These are phyloP conservation scores for Canis aureus DNA, from an alignment of 2,113 vertebrate species.

Conservation along the genomic window DNA sequence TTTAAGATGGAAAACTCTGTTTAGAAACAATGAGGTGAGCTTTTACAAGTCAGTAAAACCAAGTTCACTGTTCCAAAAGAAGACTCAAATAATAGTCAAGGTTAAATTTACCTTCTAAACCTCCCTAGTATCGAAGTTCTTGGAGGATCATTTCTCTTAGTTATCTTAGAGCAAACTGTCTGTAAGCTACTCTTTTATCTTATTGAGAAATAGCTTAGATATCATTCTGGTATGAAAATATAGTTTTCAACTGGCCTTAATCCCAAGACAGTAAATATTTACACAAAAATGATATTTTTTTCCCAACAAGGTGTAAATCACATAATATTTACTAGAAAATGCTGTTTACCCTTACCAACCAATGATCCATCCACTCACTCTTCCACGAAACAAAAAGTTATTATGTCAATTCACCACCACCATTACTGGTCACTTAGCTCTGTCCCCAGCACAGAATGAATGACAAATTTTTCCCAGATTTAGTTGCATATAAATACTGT, in stretches of 20 bases:
- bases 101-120: conserved; percentile 34
- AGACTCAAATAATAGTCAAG: conserved; percentile 49
- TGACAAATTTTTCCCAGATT: background rate
- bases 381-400: background rate
- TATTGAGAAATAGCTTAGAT: background rate
- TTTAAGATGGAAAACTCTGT: background rate
- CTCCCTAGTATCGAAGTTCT: background rate
- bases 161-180: background rate
- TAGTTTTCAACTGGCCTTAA: background rate
- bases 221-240: background rate
- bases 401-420: background rate
- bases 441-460: background rate
- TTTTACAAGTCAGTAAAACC: conserved; percentile 64
- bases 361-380: background rate
- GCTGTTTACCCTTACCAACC: background rate
- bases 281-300: background rate
- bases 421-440: background rate
- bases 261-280: conserved; percentile 10
- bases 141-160: conserved; percentile 33
- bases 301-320: background rate
- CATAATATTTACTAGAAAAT: conserved; percentile 16
- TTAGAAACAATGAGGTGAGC: conserved; percentile 46
- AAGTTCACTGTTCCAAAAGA: conserved; percentile 60
- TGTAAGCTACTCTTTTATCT: background rate
- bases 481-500: conserved; percentile 45